A percentile compares a stretch with the other conserved stretches of the same genome.
phyloP scores from a whole-genome alignment of 1,140 invertebrate genomes.

The Nephila pilipes region DNA sequence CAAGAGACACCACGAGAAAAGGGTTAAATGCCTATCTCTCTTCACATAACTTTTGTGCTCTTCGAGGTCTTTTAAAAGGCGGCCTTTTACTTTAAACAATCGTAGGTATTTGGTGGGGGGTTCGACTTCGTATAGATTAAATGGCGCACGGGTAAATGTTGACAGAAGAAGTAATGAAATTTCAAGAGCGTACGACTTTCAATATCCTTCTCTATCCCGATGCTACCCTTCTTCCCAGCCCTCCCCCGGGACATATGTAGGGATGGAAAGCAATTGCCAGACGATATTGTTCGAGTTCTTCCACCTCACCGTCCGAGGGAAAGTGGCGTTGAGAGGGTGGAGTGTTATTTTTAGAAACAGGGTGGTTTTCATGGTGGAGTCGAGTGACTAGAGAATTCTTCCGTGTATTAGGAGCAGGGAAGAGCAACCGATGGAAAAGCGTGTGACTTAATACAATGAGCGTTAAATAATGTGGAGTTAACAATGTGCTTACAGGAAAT shows the following conservation, averaged over 20 bases:
- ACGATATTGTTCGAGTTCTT: constrained; percentile 60
- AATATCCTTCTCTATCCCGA: constrained; percentile 25
- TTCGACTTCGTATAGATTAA: constrained; percentile 47
- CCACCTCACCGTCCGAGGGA: background rate
- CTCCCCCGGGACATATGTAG: constrained; percentile 65
- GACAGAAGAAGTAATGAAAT: constrained; percentile 71
- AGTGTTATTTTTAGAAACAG: constrained; percentile 29
- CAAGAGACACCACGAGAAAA: background rate
- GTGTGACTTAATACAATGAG: background rate
- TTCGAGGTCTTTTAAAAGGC: constrained; percentile 35
- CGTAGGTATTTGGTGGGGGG: constrained; percentile 26
- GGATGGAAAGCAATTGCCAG: constrained; percentile 66
- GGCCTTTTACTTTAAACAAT: constrained; percentile 48
- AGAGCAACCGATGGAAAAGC: background rate
- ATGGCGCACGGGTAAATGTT: constrained; percentile 64
- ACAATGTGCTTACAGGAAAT: background rate
- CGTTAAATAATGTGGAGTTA: background rate
- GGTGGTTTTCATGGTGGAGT: constrained; percentile 18
- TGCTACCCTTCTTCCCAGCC: background rate
- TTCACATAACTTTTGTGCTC: constrained; percentile 8
- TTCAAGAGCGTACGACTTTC: constrained; percentile 67
- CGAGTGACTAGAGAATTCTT: background rate
- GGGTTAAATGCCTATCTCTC: constrained; percentile 16
- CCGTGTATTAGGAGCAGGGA: background rate
- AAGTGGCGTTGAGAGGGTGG: constrained; percentile 23